These are phyloP conservation scores for Neodon shergylaensis DNA, from an alignment of 2,113 vertebrate species.

Conservation along the genomic window DNA sequence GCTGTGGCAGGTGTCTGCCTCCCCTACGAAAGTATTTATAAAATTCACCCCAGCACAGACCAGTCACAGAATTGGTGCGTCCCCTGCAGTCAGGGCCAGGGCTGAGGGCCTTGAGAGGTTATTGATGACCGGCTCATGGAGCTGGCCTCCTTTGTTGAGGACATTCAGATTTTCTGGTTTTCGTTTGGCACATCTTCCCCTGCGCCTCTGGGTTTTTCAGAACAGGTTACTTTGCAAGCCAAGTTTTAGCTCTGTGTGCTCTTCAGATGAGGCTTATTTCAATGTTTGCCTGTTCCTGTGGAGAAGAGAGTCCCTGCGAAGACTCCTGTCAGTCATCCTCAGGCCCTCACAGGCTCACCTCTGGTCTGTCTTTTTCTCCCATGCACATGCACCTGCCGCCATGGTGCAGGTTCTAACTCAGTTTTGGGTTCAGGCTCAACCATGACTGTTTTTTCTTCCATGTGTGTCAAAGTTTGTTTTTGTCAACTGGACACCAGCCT, in stretches of 20 bases:
- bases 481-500: background rate
- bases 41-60: background rate
- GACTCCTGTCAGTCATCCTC: background rate
- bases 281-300: background rate
- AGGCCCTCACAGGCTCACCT: too few relatives aligned
- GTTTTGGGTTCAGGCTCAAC: background rate
- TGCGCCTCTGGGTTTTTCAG: background rate
- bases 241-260: background rate
- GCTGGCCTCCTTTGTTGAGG: background rate
- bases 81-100: background rate
- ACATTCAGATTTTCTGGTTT: background rate
- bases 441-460: background rate
- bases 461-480: background rate
- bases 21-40: background rate
- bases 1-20: background rate
- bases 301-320: background rate
- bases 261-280: background rate
- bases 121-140: background rate
- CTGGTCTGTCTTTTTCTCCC: background rate
- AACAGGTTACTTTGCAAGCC: background rate
- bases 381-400: background rate
- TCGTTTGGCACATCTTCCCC: background rate
- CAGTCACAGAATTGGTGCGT: too few relatives aligned
- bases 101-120: accelerated
- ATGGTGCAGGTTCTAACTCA: background rate